These are phyloP conservation scores for Apamea sordens DNA, from an alignment of 2,888 invertebrate species.

Conservation along the genomic window DNA sequence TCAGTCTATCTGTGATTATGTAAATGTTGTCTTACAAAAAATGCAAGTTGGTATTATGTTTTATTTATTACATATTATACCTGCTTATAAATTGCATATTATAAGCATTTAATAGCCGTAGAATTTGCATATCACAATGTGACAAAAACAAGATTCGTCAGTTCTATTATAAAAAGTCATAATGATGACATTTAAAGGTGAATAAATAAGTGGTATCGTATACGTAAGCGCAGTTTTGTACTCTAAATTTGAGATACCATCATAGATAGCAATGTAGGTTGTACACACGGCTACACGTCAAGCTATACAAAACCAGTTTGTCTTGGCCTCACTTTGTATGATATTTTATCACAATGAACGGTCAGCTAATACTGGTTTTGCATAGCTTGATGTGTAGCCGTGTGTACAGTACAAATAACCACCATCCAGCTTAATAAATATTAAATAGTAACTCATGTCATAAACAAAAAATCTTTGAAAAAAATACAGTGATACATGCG, in stretches of 20 bases:
- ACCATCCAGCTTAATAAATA: background rate
- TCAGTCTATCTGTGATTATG: too few relatives aligned
- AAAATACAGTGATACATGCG: background rate
- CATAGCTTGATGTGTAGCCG: too few relatives aligned
- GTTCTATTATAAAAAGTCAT: conserved; percentile 24
- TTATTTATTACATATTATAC: background rate
- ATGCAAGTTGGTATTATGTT: background rate
- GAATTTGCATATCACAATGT: conserved; percentile 6
- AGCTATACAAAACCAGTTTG: too few relatives aligned
- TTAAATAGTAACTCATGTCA: background rate
- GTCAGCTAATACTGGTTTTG: too few relatives aligned
- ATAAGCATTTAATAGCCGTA: conserved; percentile 11
- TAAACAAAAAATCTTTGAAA: background rate
- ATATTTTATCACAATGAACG: too few relatives aligned
- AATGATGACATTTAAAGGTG: conserved; percentile 42
- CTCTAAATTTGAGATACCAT: background rate
- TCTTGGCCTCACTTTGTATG: too few relatives aligned
- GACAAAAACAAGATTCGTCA: conserved; percentile 5
- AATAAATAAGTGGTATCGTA: conserved; percentile 14
- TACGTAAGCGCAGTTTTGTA: background rate
- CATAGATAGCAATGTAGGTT: background rate
- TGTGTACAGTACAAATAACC: background rate
- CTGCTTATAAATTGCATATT: conserved; percentile 15
- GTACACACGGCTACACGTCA: too few relatives aligned
- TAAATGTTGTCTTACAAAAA: conserved; percentile 5